Evolutionary conservation across 1,140 invertebrate species (phyloP).

Genomic region (Drosophila parabipectinata): DNA sequence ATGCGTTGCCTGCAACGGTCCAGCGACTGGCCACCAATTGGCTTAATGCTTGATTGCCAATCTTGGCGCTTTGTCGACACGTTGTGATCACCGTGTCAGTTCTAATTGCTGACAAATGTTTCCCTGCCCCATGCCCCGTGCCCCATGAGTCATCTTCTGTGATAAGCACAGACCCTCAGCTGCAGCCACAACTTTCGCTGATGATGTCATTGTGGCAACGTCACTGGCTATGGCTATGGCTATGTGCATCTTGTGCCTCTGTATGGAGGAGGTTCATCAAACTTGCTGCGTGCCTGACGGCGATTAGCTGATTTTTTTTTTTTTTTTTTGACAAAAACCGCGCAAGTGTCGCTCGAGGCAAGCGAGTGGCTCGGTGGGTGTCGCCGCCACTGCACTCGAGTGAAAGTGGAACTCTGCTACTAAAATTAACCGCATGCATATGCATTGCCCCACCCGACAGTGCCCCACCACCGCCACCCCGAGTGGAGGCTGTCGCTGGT

Average conservation of each 20-base stretch:
- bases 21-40: too few relatives aligned
- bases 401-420: constrained; percentile 79
- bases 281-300: constrained; percentile 43
- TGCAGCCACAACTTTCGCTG: constrained; percentile 48
- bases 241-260: too few relatives aligned
- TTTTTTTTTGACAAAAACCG: constrained; percentile 67
- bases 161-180: constrained; percentile 14
- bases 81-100: constrained; percentile 60
- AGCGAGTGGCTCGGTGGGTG: constrained; percentile 31
- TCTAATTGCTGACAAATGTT: constrained; percentile 75
- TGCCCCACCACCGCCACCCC: neutral
- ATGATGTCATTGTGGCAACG: constrained; percentile 57
- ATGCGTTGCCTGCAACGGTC: constrained; percentile 3
- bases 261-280: constrained; percentile 60
- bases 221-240: constrained; percentile 3
- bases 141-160: constrained; percentile 45
- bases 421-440: constrained; percentile 71
- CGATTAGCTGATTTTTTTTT: constrained; percentile 62
- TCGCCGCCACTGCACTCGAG: constrained; percentile 38
- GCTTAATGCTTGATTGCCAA: too few relatives aligned
- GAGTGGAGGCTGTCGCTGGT: constrained; percentile 50
- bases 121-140: neutral
- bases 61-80: constrained; percentile 76
- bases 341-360: constrained; percentile 64
- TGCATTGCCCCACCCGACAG: constrained; percentile 47